Evolutionary conservation across 1,140 invertebrate species (phyloP).

Genomic region (Bombus turneri): DNA sequence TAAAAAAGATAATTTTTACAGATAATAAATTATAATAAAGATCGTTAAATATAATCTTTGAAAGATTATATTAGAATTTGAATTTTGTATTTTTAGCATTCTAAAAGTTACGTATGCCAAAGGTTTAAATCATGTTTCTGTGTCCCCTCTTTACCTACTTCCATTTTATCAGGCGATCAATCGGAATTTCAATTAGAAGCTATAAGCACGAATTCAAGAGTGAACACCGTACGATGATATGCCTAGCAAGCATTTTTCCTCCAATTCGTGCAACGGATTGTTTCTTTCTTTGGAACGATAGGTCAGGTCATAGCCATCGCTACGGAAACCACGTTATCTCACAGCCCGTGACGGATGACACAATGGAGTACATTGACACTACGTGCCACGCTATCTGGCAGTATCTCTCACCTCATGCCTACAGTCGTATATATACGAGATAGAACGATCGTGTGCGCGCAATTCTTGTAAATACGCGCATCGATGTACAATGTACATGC

Average conservation of each 20-base stretch:
- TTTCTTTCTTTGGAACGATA: not conserved
- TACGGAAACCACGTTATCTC: conserved; percentile 57
- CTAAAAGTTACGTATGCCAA: not conserved
- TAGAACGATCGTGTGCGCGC: conserved; percentile 25
- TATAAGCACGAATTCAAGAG: not conserved
- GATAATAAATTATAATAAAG: too few relatives aligned
- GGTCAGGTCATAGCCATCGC: conserved; percentile 47
- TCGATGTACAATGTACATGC: conserved; percentile 23
- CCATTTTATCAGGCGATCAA: conserved; percentile 10
- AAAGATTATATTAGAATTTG: not conserved
- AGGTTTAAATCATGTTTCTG: not conserved
- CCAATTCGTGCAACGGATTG: not conserved
- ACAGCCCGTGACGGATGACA: conserved; percentile 64
- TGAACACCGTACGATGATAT: not conserved
- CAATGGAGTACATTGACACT: conserved; percentile 70
- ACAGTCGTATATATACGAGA: conserved; percentile 7
- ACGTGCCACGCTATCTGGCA: conserved; percentile 50
- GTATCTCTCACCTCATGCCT: conserved; percentile 56
- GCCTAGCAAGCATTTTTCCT: not conserved
- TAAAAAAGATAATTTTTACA: too few relatives aligned
- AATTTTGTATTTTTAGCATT: conserved; percentile 3
- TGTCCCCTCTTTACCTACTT: conserved; percentile 5
- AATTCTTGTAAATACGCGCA: conserved; percentile 36
- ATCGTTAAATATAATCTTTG: not conserved
- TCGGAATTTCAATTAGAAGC: conserved; percentile 20